Evolutionary conservation across 2,888 invertebrate species (phyloP), one percentile per base, ranked within the genome.

Genomic region (Notocelia uddmanniana): DNA sequence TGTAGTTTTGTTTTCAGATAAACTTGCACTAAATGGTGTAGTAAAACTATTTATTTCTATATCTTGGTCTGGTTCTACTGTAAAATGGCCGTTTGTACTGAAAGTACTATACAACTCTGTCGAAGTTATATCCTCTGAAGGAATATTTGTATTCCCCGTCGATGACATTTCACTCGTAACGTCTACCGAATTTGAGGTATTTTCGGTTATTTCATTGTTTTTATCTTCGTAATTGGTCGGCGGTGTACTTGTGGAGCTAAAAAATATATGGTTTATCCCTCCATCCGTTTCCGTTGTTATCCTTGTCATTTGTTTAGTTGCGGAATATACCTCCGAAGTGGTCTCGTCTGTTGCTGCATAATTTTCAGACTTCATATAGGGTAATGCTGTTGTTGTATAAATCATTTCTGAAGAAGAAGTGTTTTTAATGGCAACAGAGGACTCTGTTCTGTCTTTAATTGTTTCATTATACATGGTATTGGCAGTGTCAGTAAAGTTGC

Each of bases 401-500:
- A 10, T 57, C 9, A 11, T 18, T 34, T 26, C 31, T 34, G 21
- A 1, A 52, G 21, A 52, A 34, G 19, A 52, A 3, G 50, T 21
- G 13, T 55, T 19, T 18, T n/a, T n/a, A 48, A 57, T n/a, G 19
- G n/a, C 34, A 1, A 45, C 3, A 57, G 48, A 18, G 10, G 37
- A 21, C 26, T 67, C 37, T 23, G 66, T 55, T 50, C 18, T 31
- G 15, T 73, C 21, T 37, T 74, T 59, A n/a, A 73, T 66, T 3
- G 60, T 64, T 57, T 23, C 54, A 60, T 68, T 68, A 48, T 18
- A 60, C 34, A 18, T 52, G n/a, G n/a, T 48, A 41, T 62, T 52
- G 66, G 58, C 48, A 54, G 54, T 52, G 52, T 60, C 75, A 15
- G 91, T 91, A 74, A 84, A 90, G 69, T 91, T 90, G 69, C 85